Base-by-base conservation (phyloP, 64 coral and sea anemone genomes). In the Platygyra sinensis region DNA sequence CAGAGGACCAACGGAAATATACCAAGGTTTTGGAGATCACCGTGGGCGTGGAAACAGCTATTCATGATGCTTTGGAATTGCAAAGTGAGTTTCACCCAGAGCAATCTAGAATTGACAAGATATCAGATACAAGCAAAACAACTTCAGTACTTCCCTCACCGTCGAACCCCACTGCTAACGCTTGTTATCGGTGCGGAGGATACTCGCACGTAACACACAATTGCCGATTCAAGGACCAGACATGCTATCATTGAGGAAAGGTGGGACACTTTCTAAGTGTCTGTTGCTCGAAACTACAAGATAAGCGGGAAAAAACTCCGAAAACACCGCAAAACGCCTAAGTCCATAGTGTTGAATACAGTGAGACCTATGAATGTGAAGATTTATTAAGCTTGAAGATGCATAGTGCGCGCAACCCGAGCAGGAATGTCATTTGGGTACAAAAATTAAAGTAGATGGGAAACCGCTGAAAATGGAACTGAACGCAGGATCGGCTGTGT, bases 401-500 rank as follows among this genome's bases (percentile, higher is more conserved):
- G 24, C 57, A 83, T 17, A 63, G 22, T 67, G 52, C 36, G 57
- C 12, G 32, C 15, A 63, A 83, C 2, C 15, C 1, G 30, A 36
- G 62, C 9, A 83, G 11, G 6, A 33, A 22, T 59, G 32, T 63
- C 36, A 60, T 63, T 30, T 62, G 28, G 57, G 20, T 32, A 8
- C 8, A 22, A n/a, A n/a, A n/a, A n/a, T 80, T 31, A 22, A 92
- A 27, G 62, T 78, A 30, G 71, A 77, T 15, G 90, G 55, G 19
- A 62, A 75, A 63, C 30, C 52, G 52, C 24, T 84, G 8, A 76
- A 60, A 36, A 86, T 92, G 72, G 90, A 78, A 51, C 60, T 86
- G 36, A 73, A 92, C 52, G 86, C 73, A 8, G 90, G 82, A 8
- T 84, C 80, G 71, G 67, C 90, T 64, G 80, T 91, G 55, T 91